These are phyloP conservation scores for Drymonia ruficornis DNA, from an alignment of 2,888 invertebrate species.

Conservation along the genomic window DNA sequence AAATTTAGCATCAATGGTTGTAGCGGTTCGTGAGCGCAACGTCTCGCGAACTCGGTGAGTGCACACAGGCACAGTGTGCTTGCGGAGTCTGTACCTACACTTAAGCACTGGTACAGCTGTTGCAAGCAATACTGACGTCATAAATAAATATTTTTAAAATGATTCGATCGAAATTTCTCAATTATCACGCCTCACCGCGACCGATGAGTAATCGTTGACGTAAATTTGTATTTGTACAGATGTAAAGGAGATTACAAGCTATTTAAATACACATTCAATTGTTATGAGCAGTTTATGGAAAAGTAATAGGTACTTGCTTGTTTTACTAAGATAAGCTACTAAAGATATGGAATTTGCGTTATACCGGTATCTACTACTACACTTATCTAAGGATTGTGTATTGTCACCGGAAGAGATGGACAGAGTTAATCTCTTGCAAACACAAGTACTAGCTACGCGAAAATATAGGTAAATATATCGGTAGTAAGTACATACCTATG, in stretches of 20 bases:
- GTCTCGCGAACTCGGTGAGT: no score
- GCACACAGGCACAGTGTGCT: no score
- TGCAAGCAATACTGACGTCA: not conserved
- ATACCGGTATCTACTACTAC: not conserved
- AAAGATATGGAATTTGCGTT: not conserved
- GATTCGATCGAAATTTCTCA: conserved; percentile 40
- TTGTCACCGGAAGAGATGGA: not conserved
- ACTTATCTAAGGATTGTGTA: not conserved
- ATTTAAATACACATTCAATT: conserved; percentile 52
- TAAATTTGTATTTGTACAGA: conserved; percentile 66
- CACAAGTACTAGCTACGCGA: not conserved
- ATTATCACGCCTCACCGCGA: conserved; percentile 42
- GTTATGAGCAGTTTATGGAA: conserved; percentile 26
- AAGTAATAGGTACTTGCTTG: conserved; percentile 10
- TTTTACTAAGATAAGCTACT: conserved; percentile 9
- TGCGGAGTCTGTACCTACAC: not conserved
- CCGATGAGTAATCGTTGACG: conserved; percentile 71
- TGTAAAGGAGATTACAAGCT: conserved; percentile 60
- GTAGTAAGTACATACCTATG: not conserved
- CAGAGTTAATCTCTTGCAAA: not conserved
- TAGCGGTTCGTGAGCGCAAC: no score
- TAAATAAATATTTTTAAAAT: conserved; percentile 12
- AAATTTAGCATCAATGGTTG: no score
- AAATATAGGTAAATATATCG: not conserved
- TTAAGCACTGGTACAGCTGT: not conserved